Base-by-base conservation (phyloP, 2,797 vertebrate genomes). In the Halcyon badia region DNA sequence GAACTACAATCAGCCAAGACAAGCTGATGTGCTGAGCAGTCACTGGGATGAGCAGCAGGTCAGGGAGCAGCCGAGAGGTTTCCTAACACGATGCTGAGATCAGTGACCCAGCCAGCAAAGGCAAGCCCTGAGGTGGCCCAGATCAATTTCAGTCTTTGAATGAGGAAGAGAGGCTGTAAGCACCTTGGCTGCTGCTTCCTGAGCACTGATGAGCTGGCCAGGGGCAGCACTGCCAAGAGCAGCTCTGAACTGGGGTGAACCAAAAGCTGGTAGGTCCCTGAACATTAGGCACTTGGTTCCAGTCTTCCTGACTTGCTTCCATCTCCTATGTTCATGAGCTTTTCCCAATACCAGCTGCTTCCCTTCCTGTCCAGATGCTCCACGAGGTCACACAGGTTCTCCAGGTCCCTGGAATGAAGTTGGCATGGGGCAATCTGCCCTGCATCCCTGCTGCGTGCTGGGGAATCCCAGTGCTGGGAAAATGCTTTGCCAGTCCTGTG, bases 21-120 rank as follows among this genome's bases (percentile, higher is more conserved):
- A 68, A 82, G 49, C 73, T 49, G 41, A 60, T 31, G 58, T 56
- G 44, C 68, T 58, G 68, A 10, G 2, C 39, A 54, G 64, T 12
- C 48, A 42, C 0, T 11, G 1, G 68, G 46, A 48, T 0, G 0
- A 73, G 30, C 48, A 37, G 65, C 1, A 3, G 28, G 20, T 48
- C 70, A 35, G 19, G 68, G 28, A 77, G 28, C n/a, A 52, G 54
- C 76, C 28, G 21, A 37, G 25, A 11, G 11, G 19, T 7, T 78
- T 30, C 48, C 65, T 31, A 28, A 42, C 0, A 1, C 0, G 1
- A 49, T 30, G 35, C 51, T 1, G 18, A 65, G 60, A 31, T 92
- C 26, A 1, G 6, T 44, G 72, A 68, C n/a, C 28, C 46, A 77
- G 39, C 6, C 48, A 83, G 51, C 19, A 69, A 77, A 73, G 19